These are phyloP conservation scores for Nemapogon koenigi DNA, from an alignment of 2,888 invertebrate genomes.

Conservation along the genomic window DNA sequence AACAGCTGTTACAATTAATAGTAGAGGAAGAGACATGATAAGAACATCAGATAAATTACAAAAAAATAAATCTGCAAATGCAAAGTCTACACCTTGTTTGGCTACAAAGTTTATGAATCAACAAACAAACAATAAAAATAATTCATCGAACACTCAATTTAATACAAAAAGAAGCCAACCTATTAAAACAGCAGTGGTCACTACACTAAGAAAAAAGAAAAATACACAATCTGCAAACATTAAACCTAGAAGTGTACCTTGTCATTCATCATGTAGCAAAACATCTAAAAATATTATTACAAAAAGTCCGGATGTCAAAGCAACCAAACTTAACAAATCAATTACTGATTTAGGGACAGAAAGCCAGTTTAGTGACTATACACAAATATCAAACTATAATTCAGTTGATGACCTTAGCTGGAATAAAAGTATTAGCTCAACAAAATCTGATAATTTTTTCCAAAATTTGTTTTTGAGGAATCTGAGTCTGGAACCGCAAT, in stretches of 20 bases:
- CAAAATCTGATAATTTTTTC: constrained; percentile 74
- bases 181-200: constrained; percentile 43
- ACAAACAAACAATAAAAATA: constrained; percentile 27
- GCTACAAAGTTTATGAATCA: constrained; percentile 21
- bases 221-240: constrained; percentile 30
- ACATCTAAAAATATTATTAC: constrained; percentile 26
- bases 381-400: constrained; percentile 33
- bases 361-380: constrained; percentile 50
- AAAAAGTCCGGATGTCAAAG: constrained; percentile 20
- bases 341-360: constrained; percentile 27
- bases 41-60: constrained; percentile 52
- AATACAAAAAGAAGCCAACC: constrained; percentile 29
- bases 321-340: too few relatives aligned
- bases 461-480: constrained; percentile 73
- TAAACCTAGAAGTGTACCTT: constrained; percentile 38
- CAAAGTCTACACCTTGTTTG: constrained; percentile 40
- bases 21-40: constrained; percentile 51
- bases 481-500: constrained; percentile 24
- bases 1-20: constrained; percentile 15
- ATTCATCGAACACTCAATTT: constrained; percentile 33
- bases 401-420: constrained; percentile 33
- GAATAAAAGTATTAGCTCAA: too few relatives aligned
- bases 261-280: constrained; percentile 42
- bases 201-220: constrained; percentile 49
- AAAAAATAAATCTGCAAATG: constrained; percentile 35